Percentiles rank a stretch among this genome's conserved stretches.
Evolutionary conservation across 2,113 vertebrate species (phyloP).

Genomic region (Fregetta grallaria): DNA sequence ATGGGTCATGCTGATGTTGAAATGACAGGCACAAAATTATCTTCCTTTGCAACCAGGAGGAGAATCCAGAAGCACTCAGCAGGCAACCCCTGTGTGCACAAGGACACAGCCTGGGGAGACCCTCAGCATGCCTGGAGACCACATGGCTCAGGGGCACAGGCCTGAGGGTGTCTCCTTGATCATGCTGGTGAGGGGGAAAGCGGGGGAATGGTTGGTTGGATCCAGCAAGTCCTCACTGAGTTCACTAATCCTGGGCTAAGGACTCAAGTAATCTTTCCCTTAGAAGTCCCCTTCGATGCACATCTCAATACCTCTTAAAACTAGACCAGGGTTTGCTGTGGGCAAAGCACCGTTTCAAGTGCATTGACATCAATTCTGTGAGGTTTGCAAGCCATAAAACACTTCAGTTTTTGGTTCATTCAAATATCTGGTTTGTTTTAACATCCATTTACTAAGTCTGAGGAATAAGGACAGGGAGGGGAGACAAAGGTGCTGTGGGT

Average conservation of each 20-base stretch:
- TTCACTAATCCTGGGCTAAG: not conserved
- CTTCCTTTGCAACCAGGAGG: not conserved
- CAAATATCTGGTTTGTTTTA: not conserved
- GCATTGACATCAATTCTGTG: not conserved
- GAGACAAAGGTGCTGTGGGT: not conserved
- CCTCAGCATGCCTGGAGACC: not conserved
- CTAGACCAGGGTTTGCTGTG: not conserved
- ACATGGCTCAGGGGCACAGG: not conserved
- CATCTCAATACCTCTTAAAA: not conserved
- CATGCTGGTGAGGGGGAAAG: not conserved
- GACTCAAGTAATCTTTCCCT: not conserved
- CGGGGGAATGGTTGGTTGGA: not conserved
- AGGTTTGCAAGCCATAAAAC: not conserved
- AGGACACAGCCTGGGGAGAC: not conserved
- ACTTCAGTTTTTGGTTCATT: not conserved
- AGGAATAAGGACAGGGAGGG: not conserved
- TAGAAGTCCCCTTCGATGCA: not conserved
- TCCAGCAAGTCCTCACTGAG: not conserved
- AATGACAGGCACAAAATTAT: not conserved
- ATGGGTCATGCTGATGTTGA: not conserved
- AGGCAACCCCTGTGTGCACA: accelerated
- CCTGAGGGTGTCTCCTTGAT: not conserved
- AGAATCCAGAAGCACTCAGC: not conserved
- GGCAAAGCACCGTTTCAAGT: not conserved
- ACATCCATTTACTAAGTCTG: not conserved